A percentile compares a stretch with the other conserved stretches of the same genome.
These are phyloP conservation scores for Geopemphigus sp. DNA, from an alignment of 1,140 invertebrate genomes.

Conservation along the genomic window DNA sequence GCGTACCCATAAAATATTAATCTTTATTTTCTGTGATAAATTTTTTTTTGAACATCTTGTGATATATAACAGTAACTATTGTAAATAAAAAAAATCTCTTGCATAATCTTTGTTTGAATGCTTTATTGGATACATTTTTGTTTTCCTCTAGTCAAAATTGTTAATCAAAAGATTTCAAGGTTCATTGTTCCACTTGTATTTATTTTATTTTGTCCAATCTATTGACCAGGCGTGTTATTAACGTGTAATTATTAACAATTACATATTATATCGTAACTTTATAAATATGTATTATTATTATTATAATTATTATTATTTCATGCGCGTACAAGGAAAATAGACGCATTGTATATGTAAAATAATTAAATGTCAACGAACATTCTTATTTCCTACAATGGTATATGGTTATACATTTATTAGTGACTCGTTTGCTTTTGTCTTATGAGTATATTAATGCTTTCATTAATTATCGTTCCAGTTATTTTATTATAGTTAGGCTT, in stretches of 20 bases:
- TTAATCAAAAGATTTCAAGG: neutral
- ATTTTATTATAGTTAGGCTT: neutral
- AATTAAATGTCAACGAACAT: constrained; percentile 9
- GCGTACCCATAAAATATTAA: neutral
- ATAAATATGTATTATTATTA: constrained; percentile 21
- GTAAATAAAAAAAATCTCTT: constrained; percentile 1
- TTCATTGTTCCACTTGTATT: neutral
- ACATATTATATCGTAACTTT: neutral
- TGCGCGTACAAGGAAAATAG: neutral
- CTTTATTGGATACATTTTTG: neutral
- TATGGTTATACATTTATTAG: neutral
- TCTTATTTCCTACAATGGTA: neutral
- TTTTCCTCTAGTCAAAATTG: neutral
- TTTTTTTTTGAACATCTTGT: neutral
- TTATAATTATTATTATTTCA: neutral
- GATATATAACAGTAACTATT: neutral
- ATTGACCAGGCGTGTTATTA: neutral
- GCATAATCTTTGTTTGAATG: neutral
- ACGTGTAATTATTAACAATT: neutral
- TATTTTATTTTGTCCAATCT: neutral
- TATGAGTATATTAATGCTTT: neutral
- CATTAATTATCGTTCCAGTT: neutral
- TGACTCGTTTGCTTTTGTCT: neutral
- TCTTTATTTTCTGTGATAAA: neutral
- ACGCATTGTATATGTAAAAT: neutral